A percentile compares a stretch with the other conserved stretches of the same genome.
phyloP scores from a whole-genome alignment of 2,888 invertebrate species.

The Apodemia duryi region DNA sequence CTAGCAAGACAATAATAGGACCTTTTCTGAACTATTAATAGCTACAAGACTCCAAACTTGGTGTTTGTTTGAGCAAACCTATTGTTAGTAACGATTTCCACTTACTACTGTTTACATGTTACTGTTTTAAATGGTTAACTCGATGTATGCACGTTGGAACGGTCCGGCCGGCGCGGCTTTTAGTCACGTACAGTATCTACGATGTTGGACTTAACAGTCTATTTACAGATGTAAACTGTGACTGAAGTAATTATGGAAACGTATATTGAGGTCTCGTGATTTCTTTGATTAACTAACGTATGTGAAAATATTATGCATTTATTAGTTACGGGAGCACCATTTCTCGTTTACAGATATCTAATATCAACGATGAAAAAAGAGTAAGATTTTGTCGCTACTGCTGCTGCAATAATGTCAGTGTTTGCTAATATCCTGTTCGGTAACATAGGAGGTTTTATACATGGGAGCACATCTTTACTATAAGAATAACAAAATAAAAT shows the following conservation, averaged over 20 bases:
- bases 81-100: slow-evolving; percentile 11
- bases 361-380: too few relatives aligned
- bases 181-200: slow-evolving; percentile 10
- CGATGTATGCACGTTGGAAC: neutral
- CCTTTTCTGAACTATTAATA: neutral
- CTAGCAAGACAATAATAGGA: too few relatives aligned
- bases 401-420: too few relatives aligned
- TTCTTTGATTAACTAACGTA: neutral
- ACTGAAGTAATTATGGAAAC: neutral
- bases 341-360: too few relatives aligned
- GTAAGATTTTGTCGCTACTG: too few relatives aligned
- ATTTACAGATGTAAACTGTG: slow-evolving; percentile 11
- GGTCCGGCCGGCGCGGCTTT: neutral
- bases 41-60: neutral
- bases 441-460: too few relatives aligned
- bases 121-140: neutral
- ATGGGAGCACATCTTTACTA: too few relatives aligned
- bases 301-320: too few relatives aligned
- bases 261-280: neutral
- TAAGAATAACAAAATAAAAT: too few relatives aligned
- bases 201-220: slow-evolving; percentile 5
- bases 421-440: too few relatives aligned
- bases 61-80: neutral
- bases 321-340: too few relatives aligned
- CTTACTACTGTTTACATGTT: slow-evolving; percentile 7